Evolutionary conservation across 2,888 invertebrate species (phyloP).

Genomic region (Stomorhina lunata): DNA sequence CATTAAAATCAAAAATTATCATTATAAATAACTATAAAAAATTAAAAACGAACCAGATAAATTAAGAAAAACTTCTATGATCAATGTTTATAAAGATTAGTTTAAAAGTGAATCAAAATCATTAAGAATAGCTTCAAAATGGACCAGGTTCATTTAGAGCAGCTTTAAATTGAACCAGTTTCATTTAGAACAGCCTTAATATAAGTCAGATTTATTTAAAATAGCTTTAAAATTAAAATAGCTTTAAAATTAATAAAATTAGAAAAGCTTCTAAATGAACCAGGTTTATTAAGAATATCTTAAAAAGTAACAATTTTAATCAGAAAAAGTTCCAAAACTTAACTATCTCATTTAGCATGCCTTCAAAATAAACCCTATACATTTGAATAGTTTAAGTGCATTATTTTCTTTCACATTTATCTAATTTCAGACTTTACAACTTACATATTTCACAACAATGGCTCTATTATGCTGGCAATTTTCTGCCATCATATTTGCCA

Average conservation of each 20-base stretch:
- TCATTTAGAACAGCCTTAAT: background rate
- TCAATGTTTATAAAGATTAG: too few species aligned
- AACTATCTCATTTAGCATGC: background rate
- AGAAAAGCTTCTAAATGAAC: background rate
- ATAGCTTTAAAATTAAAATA: background rate
- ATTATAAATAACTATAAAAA: too few species aligned
- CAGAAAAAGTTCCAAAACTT: background rate
- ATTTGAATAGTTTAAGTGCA: too few species aligned
- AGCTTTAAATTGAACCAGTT: background rate
- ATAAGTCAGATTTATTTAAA: background rate
- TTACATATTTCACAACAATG: constrained; percentile 76
- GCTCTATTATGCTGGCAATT: constrained; percentile 87
- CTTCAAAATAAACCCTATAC: too few species aligned
- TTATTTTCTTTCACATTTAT: too few species aligned
- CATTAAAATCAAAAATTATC: background rate
- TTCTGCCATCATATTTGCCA: constrained; percentile 89
- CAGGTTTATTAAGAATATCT: background rate
- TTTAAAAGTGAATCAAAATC: background rate
- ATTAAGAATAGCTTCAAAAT: background rate
- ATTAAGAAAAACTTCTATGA: too few species aligned
- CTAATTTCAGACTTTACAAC: constrained; percentile 73
- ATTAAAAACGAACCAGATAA: too few species aligned
- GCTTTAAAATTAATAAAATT: background rate
- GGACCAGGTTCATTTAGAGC: background rate
- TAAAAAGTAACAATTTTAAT: background rate